A percentile compares a stretch with the other conserved stretches of the same genome.
Evolutionary conservation across 1,140 invertebrate species (phyloP).

Genomic region (Zaprionus camerounensis): DNA sequence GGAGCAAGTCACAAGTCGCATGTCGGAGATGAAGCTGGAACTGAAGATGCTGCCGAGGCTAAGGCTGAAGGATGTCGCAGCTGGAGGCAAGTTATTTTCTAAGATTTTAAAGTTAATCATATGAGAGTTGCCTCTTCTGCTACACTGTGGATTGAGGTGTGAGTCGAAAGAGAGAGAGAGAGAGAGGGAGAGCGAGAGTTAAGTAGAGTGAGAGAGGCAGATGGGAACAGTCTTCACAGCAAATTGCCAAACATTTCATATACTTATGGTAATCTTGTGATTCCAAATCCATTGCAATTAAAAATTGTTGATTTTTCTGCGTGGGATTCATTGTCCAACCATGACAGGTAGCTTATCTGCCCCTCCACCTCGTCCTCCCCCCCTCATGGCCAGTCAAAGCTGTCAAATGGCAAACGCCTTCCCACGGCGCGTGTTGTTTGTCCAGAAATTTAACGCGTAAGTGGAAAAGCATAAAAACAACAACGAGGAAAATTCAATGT

Average conservation of each 20-base stretch:
- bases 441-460: constrained; percentile 69
- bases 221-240: not conserved
- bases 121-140: constrained; percentile 15
- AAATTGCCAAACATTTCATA: no score
- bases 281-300: not conserved
- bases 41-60: not conserved
- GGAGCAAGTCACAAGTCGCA: not conserved
- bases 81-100: constrained; percentile 24
- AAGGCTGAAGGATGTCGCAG: constrained; percentile 11
- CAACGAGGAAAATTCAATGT: constrained; percentile 42
- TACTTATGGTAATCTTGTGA: no score
- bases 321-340: not conserved
- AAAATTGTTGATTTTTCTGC: constrained; percentile 1
- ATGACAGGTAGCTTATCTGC: not conserved
- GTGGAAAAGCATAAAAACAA: constrained; percentile 67
- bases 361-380: not conserved
- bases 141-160: not conserved
- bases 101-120: constrained; percentile 41
- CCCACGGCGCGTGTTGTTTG: constrained; percentile 60
- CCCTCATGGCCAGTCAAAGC: constrained; percentile 14
- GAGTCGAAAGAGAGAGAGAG: not conserved
- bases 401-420: constrained; percentile 61
- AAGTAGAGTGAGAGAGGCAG: not conserved
- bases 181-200: no score
- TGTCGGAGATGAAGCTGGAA: not conserved